These are phyloP conservation scores for Parascotia fuliginaria DNA, from an alignment of 2,888 invertebrate genomes.

Conservation along the genomic window DNA sequence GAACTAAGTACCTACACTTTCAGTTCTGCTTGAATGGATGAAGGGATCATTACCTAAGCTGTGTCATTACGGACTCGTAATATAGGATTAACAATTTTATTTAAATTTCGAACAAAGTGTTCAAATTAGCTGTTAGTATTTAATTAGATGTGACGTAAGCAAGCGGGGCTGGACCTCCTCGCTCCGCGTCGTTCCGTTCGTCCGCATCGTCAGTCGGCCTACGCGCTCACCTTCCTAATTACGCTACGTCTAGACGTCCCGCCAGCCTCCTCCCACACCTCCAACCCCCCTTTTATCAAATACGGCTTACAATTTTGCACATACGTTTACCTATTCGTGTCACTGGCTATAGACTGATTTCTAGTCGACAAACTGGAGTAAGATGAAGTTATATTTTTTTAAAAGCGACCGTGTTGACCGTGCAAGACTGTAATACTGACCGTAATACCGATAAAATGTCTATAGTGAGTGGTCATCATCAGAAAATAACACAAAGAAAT, in stretches of 20 bases:
- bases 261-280: slow-evolving; percentile 61
- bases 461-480: too few species aligned
- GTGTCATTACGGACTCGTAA: too few species aligned
- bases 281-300: slow-evolving; percentile 58
- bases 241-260: slow-evolving; percentile 80
- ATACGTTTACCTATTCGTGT: slow-evolving; percentile 40
- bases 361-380: not conserved
- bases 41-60: too few species aligned
- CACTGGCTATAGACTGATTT: slow-evolving; percentile 16
- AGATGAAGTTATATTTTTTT: not conserved
- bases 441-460: too few species aligned
- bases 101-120: slow-evolving; percentile 28
- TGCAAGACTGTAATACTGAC: too few species aligned
- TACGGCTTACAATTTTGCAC: slow-evolving; percentile 53
- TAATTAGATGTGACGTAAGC: slow-evolving; percentile 67
- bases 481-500: not conserved
- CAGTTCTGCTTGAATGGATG: too few species aligned
- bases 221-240: slow-evolving; percentile 82
- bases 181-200: slow-evolving; percentile 51
- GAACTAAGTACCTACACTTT: too few species aligned
- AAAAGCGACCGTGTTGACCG: too few species aligned
- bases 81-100: slow-evolving; percentile 5
- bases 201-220: slow-evolving; percentile 56
- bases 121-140: slow-evolving; percentile 53
- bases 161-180: slow-evolving; percentile 46